phyloP scores from a whole-genome alignment of 37 sponge, comb jelly and placozoan species.

The Tethya wilhelma region DNA sequence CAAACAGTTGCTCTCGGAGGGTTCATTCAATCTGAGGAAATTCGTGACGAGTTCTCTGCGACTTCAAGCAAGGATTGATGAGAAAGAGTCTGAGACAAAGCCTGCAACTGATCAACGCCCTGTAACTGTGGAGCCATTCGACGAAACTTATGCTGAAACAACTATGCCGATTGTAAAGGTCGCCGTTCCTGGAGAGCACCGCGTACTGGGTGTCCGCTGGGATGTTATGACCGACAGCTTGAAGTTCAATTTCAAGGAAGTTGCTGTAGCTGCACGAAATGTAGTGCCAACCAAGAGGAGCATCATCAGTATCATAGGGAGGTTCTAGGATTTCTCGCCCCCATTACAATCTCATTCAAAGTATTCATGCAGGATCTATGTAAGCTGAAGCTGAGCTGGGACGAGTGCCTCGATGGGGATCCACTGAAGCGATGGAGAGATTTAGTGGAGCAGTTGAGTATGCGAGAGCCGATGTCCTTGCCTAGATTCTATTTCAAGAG shows the following conservation, averaged over 20 bases:
- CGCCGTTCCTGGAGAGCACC: slow-evolving; percentile 7
- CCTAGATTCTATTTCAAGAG: background rate
- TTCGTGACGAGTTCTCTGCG: slow-evolving; percentile 14
- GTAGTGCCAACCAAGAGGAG: slow-evolving; percentile 22
- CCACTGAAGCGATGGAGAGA: slow-evolving; percentile 10
- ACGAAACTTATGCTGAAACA: slow-evolving; percentile 4
- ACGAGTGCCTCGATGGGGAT: slow-evolving; percentile 4
- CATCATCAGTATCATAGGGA: slow-evolving; percentile 1
- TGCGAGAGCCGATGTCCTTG: background rate
- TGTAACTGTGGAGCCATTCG: background rate
- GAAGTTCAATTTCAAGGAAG: background rate
- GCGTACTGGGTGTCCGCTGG: slow-evolving; percentile 41
- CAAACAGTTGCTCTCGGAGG: slow-evolving; percentile 20
- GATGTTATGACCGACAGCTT: slow-evolving; percentile 3
- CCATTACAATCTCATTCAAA: slow-evolving; percentile 16
- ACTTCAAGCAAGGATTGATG: slow-evolving; percentile 8
- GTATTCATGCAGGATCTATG: background rate
- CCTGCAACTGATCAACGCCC: background rate
- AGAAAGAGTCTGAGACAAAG: background rate
- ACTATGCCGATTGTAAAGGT: slow-evolving; percentile 2
- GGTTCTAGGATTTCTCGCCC: slow-evolving; percentile 20
- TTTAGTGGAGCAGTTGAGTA: background rate
- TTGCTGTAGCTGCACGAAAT: slow-evolving; percentile 1
- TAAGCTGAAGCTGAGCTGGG: slow-evolving; percentile 6
- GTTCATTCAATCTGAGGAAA: slow-evolving; percentile 37